These are phyloP conservation scores for Eidolon dupreanum DNA, from an alignment of 2,797 vertebrate species.

Conservation along the genomic window DNA sequence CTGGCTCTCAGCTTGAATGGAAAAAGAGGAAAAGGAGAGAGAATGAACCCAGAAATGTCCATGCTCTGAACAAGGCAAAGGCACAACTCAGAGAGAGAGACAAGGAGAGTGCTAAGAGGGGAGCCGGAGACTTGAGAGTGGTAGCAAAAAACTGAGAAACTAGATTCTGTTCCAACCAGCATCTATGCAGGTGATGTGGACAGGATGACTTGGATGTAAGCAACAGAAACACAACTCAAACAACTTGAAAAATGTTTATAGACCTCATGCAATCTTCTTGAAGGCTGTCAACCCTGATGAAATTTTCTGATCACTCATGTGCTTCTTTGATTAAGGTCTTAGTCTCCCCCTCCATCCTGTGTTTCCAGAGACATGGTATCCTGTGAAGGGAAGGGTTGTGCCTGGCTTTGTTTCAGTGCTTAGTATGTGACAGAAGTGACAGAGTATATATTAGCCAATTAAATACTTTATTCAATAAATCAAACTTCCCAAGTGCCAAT, in stretches of 20 bases:
- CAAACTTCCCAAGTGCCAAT: background rate
- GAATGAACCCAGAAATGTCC: background rate
- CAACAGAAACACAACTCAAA: background rate
- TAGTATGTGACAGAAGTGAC: background rate
- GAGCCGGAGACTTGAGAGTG: background rate
- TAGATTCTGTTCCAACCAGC: background rate
- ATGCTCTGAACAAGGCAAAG: background rate
- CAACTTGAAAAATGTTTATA: background rate
- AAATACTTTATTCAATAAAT: background rate
- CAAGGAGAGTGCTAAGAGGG: rapidly evolving
- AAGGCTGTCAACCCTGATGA: background rate
- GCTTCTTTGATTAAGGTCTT: background rate
- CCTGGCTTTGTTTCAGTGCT: background rate
- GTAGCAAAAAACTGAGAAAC: background rate
- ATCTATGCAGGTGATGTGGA: background rate
- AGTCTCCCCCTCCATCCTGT: background rate
- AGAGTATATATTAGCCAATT: background rate
- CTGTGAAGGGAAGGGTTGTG: background rate
- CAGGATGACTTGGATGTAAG: background rate
- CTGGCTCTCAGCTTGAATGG: background rate
- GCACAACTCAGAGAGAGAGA: background rate
- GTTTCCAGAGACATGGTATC: background rate
- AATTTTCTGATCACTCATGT: rapidly evolving
- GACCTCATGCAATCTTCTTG: too few species aligned
- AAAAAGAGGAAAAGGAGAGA: background rate